Evolutionary conservation across 1,140 invertebrate species (phyloP).

Genomic region (Grapholita molesta): DNA sequence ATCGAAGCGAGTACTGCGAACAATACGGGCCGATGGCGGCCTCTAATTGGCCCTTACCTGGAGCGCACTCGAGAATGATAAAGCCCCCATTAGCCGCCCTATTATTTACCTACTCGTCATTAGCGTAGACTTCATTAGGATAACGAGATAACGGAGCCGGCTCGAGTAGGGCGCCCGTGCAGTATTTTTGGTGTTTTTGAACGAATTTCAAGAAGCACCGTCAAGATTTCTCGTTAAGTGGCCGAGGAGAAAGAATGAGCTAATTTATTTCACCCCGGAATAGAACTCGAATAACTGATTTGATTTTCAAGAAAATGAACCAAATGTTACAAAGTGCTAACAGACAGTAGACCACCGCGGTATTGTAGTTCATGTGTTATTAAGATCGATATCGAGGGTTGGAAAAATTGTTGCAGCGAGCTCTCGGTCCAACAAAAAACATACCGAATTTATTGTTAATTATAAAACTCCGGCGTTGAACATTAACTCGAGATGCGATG

Average conservation of each 20-base stretch:
- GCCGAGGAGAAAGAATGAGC: slow-evolving; percentile 43
- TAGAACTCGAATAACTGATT: slow-evolving; percentile 1
- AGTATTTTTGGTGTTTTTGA: slow-evolving; percentile 67
- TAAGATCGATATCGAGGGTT: slow-evolving; percentile 49
- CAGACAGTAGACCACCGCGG: slow-evolving; percentile 45
- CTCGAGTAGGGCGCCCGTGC: slow-evolving; percentile 50
- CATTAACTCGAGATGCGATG: slow-evolving; percentile 71
- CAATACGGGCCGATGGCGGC: slow-evolving; percentile 75
- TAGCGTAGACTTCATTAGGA: slow-evolving; percentile 78
- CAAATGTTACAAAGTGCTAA: slow-evolving; percentile 26
- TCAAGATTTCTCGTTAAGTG: slow-evolving; percentile 38
- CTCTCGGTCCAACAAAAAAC: slow-evolving; percentile 64
- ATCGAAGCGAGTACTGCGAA: slow-evolving; percentile 72
- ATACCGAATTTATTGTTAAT: slow-evolving; percentile 76
- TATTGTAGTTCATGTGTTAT: slow-evolving; percentile 49
- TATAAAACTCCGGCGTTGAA: slow-evolving; percentile 71
- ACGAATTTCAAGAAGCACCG: slow-evolving; percentile 54
- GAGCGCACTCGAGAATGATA: slow-evolving; percentile 77
- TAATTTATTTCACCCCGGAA: slow-evolving; percentile 57
- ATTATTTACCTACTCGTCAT: slow-evolving; percentile 78
- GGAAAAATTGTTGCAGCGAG: slow-evolving; percentile 61
- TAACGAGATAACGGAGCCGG: slow-evolving; percentile 76
- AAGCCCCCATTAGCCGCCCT: slow-evolving; percentile 77
- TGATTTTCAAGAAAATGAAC: background rate
- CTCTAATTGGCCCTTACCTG: slow-evolving; percentile 78